Conservation (phyloP, 2,888 invertebrate species). For the Eumacrocentrus americanus region DNA sequence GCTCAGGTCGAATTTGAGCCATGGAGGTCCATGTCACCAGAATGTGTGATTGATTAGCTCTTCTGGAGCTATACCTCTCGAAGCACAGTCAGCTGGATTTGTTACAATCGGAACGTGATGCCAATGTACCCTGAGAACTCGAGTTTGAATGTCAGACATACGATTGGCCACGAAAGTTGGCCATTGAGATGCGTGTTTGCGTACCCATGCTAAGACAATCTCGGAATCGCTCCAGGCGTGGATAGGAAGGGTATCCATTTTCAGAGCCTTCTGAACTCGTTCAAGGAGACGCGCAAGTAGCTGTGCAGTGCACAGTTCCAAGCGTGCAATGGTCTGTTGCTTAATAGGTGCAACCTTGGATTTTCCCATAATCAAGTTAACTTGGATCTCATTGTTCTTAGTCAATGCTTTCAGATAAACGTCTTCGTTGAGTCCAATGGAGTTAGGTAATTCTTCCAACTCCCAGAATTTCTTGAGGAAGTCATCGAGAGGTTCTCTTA, state of each 20-base stretch:
- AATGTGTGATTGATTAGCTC: constrained; percentile 11
- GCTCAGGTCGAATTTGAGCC: constrained; percentile 11
- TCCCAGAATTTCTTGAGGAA: too few species aligned
- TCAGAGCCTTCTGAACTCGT: background rate
- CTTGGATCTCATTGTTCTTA: background rate
- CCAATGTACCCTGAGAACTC: constrained; percentile 31
- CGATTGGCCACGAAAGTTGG: constrained; percentile 44
- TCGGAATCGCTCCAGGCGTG: constrained; percentile 38
- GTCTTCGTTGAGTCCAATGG: too few species aligned
- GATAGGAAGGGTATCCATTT: background rate
- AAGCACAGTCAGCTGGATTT: constrained; percentile 35
- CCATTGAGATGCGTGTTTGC: constrained; percentile 33
- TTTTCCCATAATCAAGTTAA: constrained; percentile 4
- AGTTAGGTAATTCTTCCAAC: too few species aligned
- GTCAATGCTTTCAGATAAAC: background rate
- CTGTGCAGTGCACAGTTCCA: constrained; percentile 1
- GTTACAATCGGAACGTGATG: constrained; percentile 28
- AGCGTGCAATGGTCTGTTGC: background rate
- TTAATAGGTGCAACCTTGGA: constrained; percentile 16
- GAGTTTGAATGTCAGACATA: constrained; percentile 43
- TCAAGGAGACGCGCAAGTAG: constrained; percentile 13
- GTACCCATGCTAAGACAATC: constrained; percentile 39
- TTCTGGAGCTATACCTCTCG: constrained; percentile 24
- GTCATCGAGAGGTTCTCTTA: too few species aligned
- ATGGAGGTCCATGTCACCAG: constrained; percentile 34